Evolutionary conservation across 2,113 vertebrate genomes (phyloP).

Genomic region (Pseudorasbora parva): DNA sequence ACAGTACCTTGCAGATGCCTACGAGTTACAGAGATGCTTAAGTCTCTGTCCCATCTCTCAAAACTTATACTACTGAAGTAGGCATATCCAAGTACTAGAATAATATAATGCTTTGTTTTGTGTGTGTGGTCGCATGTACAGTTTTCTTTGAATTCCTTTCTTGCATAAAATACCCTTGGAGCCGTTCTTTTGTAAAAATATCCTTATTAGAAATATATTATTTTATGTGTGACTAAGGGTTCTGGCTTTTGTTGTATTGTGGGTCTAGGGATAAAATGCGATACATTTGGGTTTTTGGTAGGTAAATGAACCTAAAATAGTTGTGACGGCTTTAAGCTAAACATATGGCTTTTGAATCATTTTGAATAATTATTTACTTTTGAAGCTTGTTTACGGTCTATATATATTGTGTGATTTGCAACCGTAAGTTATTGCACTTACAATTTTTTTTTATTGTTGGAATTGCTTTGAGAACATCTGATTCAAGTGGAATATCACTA

Average conservation of each 20-base stretch:
- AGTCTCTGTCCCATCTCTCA: slow-evolving; percentile 48
- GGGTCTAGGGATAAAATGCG: slow-evolving; percentile 53
- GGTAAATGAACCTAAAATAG: slow-evolving; percentile 57
- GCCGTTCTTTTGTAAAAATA: slow-evolving; percentile 63
- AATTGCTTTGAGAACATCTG: slow-evolving; percentile 30
- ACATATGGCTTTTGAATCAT: slow-evolving; percentile 64
- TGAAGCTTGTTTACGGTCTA: slow-evolving; percentile 69
- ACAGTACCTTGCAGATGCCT: slow-evolving; percentile 51
- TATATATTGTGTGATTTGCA: slow-evolving; percentile 67
- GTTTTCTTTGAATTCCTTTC: slow-evolving; percentile 60
- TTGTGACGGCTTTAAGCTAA: slow-evolving; percentile 71
- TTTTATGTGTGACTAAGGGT: slow-evolving; percentile 63
- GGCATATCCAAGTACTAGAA: slow-evolving; percentile 71
- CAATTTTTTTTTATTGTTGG: slow-evolving; percentile 48
- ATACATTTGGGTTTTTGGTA: slow-evolving; percentile 43
- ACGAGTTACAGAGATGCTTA: slow-evolving; percentile 42
- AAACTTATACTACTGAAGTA: slow-evolving; percentile 82
- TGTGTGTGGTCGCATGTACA: slow-evolving; percentile 66
- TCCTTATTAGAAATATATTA: slow-evolving; percentile 63
- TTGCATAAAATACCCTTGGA: slow-evolving; percentile 64
- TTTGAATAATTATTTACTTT: slow-evolving; percentile 64
- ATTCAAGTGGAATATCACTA: slow-evolving; percentile 39
- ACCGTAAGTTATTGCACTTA: slow-evolving; percentile 90
- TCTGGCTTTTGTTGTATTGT: slow-evolving; percentile 54
- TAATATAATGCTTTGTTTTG: slow-evolving; percentile 67